A percentile compares a stretch with the other conserved stretches of the same genome.
phyloP scores from a whole-genome alignment of 2,888 invertebrate genomes.

The Syrphus vitripennis region DNA sequence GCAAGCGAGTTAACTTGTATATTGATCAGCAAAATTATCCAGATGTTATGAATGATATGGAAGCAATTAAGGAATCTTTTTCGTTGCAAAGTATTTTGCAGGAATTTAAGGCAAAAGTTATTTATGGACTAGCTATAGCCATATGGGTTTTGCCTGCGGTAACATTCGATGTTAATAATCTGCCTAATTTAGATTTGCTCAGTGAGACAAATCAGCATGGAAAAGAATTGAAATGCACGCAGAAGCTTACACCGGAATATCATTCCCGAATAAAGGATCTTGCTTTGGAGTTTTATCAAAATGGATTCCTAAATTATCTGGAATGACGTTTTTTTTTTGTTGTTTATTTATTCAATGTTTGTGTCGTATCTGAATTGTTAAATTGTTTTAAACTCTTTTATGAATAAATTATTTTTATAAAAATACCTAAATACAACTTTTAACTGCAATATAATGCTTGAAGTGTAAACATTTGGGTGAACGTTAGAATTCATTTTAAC shows the following conservation, averaged over 20 bases:
- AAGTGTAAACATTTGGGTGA: too few relatives aligned
- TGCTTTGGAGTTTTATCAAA: slow-evolving; percentile 78
- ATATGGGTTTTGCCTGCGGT: slow-evolving; percentile 80
- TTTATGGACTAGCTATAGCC: slow-evolving; percentile 78
- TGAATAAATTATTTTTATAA: too few relatives aligned
- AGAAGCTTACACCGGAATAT: slow-evolving; percentile 79
- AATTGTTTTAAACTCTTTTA: not conserved
- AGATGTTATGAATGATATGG: slow-evolving; percentile 62
- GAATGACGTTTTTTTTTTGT: not conserved
- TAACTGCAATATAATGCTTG: too few relatives aligned
- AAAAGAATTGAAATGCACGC: slow-evolving; percentile 77
- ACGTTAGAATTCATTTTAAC: too few relatives aligned
- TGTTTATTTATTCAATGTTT: not conserved
- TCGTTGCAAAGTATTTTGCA: slow-evolving; percentile 76
- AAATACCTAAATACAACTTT: too few relatives aligned
- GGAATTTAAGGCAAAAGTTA: slow-evolving; percentile 76
- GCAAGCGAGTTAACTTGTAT: slow-evolving; percentile 73
- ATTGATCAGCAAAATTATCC: slow-evolving; percentile 73
- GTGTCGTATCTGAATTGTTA: not conserved
- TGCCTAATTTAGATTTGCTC: slow-evolving; percentile 78
- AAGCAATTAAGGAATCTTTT: slow-evolving; percentile 74
- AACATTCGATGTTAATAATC: slow-evolving; percentile 78
- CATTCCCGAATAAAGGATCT: slow-evolving; percentile 78
- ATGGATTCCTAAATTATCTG: slow-evolving; percentile 75
- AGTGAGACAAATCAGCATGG: slow-evolving; percentile 76